Conservation (phyloP, 2,888 invertebrate species). For the Oscheius myriophilus region DNA sequence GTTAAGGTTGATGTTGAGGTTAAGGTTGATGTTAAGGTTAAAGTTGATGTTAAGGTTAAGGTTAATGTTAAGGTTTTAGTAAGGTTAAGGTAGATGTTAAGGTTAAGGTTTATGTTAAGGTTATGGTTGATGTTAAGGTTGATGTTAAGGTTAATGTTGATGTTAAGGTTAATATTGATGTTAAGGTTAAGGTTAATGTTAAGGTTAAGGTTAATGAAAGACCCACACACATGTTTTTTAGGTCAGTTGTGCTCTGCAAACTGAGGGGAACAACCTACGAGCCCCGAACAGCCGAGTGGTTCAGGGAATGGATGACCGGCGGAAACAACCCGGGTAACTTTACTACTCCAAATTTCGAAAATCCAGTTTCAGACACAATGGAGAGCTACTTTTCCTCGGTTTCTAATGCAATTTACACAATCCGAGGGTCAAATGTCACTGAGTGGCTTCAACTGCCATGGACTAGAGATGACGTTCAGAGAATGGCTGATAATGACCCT, state of each 20-base stretch:
- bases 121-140: no score
- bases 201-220: no score
- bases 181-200: no score
- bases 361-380: slow-evolving; percentile 58
- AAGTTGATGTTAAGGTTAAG: no score
- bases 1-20: no score
- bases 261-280: slow-evolving; percentile 49
- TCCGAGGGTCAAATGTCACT: slow-evolving; percentile 61
- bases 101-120: no score
- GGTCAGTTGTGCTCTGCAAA: slow-evolving; percentile 69
- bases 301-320: slow-evolving; percentile 58
- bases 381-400: slow-evolving; percentile 61
- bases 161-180: no score
- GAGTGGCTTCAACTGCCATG: slow-evolving; percentile 61
- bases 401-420: slow-evolving; percentile 69
- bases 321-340: slow-evolving; percentile 53
- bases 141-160: no score
- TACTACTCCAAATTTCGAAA: neutral
- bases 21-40: no score
- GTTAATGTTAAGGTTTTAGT: no score
- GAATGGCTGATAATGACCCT: slow-evolving; percentile 47
- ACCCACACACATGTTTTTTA: no score
- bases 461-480: slow-evolving; percentile 53
- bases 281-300: slow-evolving; percentile 60
- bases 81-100: no score